phyloP scores from a whole-genome alignment of 2,797 vertebrate genomes.

The Sarcophilus harrisii region DNA sequence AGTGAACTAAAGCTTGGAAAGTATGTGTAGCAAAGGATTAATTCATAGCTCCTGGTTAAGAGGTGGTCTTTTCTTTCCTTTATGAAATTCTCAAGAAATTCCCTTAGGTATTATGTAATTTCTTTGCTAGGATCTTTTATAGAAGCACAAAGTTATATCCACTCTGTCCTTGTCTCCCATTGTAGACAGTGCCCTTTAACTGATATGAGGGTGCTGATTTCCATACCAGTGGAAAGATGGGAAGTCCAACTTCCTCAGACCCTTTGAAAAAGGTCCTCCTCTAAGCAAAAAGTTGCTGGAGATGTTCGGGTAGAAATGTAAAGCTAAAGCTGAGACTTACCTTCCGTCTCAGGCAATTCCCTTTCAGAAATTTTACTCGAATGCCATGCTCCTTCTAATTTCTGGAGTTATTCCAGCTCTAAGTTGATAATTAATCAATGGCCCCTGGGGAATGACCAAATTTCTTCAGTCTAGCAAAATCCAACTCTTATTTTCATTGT shows the following conservation, averaged over 20 bases:
- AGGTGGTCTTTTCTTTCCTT: no score
- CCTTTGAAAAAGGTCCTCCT: not conserved
- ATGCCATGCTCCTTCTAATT: not conserved
- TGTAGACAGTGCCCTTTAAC: no score
- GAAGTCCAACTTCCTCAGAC: not conserved
- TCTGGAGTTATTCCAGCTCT: not conserved
- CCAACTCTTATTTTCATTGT: not conserved
- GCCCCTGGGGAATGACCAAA: not conserved
- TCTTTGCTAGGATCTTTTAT: no score
- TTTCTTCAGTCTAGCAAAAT: not conserved
- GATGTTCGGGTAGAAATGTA: not conserved
- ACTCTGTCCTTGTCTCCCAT: no score
- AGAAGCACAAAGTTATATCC: no score
- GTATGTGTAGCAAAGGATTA: no score
- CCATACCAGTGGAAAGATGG: no score
- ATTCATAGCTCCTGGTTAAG: no score
- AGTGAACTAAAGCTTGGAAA: no score
- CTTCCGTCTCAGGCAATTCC: not conserved
- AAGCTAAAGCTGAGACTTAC: not conserved
- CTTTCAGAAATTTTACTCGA: not conserved
- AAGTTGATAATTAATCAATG: not conserved
- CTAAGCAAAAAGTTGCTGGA: not conserved
- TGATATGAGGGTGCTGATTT: no score
- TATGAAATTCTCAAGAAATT: no score
- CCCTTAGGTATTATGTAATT: no score